phyloP scores from a whole-genome alignment of 2,113 vertebrate genomes.

The Panthera uncia region DNA sequence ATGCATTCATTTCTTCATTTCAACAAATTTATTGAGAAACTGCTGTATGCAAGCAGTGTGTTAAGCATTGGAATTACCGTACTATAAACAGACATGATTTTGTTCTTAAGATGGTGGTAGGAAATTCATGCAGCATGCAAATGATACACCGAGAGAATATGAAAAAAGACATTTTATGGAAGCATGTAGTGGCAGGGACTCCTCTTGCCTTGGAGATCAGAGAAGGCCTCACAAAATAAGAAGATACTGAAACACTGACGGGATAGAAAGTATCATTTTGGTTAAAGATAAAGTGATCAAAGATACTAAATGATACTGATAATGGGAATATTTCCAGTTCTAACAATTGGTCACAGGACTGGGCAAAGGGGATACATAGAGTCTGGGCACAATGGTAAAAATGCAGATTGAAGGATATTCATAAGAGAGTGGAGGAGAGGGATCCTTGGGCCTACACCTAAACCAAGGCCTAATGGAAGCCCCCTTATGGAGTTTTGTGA shows the following conservation, averaged over 20 bases:
- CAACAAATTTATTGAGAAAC: constrained; percentile 6
- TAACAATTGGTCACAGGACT: background rate
- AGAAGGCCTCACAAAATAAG: background rate
- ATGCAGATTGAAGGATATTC: background rate
- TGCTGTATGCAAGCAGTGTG: background rate
- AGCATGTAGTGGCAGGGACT: background rate
- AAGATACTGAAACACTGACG: background rate
- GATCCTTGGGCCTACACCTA: background rate
- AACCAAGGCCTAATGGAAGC: background rate
- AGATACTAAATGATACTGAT: background rate
- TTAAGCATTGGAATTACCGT: background rate
- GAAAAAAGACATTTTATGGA: background rate
- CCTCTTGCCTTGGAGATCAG: background rate
- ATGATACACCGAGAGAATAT: background rate
- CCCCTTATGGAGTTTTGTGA: background rate
- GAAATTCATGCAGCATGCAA: background rate
- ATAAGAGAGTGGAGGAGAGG: background rate
- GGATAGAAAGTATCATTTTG: background rate
- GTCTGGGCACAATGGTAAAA: background rate
- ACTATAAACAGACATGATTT: background rate
- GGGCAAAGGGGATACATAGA: fast-evolving
- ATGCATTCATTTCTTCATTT: background rate
- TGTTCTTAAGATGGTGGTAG: background rate
- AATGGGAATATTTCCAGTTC: background rate
- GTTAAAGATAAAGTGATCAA: background rate